These are phyloP conservation scores for Papio anubis DNA, from an alignment of 2,113 vertebrate genomes.

Conservation along the genomic window DNA sequence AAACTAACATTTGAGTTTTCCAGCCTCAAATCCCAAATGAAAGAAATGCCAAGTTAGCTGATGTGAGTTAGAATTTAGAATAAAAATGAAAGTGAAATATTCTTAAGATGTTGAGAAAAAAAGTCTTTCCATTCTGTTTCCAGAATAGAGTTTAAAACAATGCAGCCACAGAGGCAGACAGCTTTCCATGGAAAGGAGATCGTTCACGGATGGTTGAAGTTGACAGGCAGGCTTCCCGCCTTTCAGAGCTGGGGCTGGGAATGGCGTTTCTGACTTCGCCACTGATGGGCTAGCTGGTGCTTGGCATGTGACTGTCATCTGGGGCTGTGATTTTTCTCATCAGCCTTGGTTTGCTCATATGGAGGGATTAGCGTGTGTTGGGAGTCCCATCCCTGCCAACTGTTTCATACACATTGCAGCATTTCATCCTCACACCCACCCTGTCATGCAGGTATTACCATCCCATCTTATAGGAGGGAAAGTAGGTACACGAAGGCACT, in stretches of 20 bases:
- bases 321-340: not conserved
- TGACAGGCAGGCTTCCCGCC: not conserved
- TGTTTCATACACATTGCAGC: accelerated
- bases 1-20: not conserved
- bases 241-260: accelerated
- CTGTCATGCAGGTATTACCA: accelerated
- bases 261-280: accelerated
- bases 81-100: not conserved
- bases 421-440: accelerated
- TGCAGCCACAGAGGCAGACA: accelerated
- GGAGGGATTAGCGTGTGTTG: accelerated
- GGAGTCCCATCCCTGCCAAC: not conserved
- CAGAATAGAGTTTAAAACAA: not conserved
- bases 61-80: not conserved
- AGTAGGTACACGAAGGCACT: not conserved
- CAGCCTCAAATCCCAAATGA: not conserved
- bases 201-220: too few species aligned
- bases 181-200: not conserved
- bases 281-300: not conserved
- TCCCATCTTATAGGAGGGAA: not conserved
- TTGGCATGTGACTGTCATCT: accelerated
- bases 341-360: accelerated
- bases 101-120: not conserved
- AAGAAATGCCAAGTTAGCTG: not conserved
- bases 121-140: not conserved